A percentile compares a stretch with the other conserved stretches of the same genome.
These are phyloP conservation scores for Brachirus orientalis DNA, from an alignment of 2,113 vertebrate species.

Conservation along the genomic window DNA sequence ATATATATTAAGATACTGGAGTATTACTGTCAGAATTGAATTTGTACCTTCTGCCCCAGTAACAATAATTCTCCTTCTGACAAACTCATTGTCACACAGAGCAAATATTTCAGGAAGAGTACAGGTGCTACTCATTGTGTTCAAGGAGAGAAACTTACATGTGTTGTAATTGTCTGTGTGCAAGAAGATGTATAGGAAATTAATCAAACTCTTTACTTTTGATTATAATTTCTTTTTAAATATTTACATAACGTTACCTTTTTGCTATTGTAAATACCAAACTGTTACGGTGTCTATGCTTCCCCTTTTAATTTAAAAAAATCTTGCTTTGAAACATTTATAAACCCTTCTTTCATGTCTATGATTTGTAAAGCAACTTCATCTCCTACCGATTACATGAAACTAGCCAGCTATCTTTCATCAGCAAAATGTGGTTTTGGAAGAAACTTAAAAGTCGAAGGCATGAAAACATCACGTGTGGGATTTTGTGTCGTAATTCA, in stretches of 20 bases:
- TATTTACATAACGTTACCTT: slow-evolving; percentile 61
- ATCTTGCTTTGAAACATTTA: slow-evolving; percentile 41
- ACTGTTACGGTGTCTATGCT: slow-evolving; percentile 48
- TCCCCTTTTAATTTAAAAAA: slow-evolving; percentile 61
- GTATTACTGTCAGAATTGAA: slow-evolving; percentile 61
- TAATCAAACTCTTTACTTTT: slow-evolving; percentile 53
- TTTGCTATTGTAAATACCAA: slow-evolving; percentile 71
- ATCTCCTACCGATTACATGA: slow-evolving; percentile 22
- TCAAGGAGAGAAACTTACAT: slow-evolving; percentile 32
- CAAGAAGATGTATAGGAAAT: slow-evolving; percentile 46
- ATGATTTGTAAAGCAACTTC: background rate
- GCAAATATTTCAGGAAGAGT: slow-evolving; percentile 51
- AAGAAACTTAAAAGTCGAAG: slow-evolving; percentile 22
- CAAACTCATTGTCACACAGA: slow-evolving; percentile 28
- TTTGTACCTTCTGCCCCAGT: slow-evolving; percentile 42
- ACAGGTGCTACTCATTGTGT: slow-evolving; percentile 63
- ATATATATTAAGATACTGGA: slow-evolving; percentile 62
- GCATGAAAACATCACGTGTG: background rate
- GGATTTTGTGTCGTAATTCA: slow-evolving; percentile 2
- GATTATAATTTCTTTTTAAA: slow-evolving; percentile 67
- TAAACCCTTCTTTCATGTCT: slow-evolving; percentile 10
- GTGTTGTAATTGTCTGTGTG: slow-evolving; percentile 55
- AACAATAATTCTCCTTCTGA: slow-evolving; percentile 37
- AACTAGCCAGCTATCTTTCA: slow-evolving; percentile 8
- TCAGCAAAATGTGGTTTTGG: slow-evolving; percentile 38